A percentile compares a stretch with the other conserved stretches of the same genome.
Evolutionary conservation across 2,113 vertebrate species (phyloP).

Genomic region (Elanoides forficatus): DNA sequence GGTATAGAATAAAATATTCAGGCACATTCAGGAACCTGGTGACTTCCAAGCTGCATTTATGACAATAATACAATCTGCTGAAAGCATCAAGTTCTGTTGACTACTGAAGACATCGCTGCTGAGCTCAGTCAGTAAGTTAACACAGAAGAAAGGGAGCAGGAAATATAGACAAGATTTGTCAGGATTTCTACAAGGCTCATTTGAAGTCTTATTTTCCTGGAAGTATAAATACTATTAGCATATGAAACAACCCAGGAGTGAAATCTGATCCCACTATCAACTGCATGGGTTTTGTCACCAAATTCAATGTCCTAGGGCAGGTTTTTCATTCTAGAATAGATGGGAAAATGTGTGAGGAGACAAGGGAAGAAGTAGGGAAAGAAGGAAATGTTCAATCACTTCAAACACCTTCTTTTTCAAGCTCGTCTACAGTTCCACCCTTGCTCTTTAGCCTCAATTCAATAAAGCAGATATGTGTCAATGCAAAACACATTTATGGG

Average conservation of each 20-base stretch:
- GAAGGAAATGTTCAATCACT: not conserved
- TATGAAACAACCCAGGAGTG: not conserved
- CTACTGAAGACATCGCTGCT: not conserved
- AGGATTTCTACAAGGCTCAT: not conserved
- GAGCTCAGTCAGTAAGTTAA: not conserved
- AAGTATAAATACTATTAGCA: not conserved
- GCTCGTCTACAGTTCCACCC: accelerated
- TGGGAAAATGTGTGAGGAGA: not conserved
- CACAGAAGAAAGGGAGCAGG: not conserved
- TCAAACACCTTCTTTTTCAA: not conserved
- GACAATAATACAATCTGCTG: not conserved
- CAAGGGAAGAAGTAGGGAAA: not conserved
- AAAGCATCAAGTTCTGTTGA: not conserved
- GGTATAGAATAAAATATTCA: not conserved
- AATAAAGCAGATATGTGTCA: not conserved
- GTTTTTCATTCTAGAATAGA: not conserved
- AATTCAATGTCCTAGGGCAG: not conserved
- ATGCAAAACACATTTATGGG: not conserved
- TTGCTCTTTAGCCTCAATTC: not conserved
- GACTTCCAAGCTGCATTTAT: not conserved
- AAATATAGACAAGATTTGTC: not conserved
- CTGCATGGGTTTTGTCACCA: not conserved
- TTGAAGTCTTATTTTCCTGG: not conserved
- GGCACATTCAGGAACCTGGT: not conserved
- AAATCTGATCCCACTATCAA: not conserved